Evolutionary conservation across 2,113 vertebrate species (phyloP).

Genomic region (Sturnus vulgaris): DNA sequence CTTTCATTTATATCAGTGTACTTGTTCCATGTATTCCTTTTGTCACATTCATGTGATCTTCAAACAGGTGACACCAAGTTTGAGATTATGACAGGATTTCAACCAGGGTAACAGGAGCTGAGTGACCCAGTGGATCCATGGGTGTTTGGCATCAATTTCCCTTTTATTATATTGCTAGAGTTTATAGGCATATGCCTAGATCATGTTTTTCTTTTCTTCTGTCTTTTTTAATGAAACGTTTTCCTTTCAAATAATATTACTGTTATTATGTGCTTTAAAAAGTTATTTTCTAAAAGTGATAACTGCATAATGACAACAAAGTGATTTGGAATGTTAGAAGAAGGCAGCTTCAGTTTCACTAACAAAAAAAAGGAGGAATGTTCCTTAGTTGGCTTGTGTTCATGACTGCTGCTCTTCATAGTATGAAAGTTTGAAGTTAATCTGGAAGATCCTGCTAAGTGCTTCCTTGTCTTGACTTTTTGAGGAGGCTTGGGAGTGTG

Average conservation of each 20-base stretch:
- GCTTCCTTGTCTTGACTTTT: background rate
- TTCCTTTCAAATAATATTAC: background rate
- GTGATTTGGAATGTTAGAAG: background rate
- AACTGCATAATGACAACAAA: background rate
- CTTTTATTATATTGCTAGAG: background rate
- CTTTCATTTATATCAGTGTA: background rate
- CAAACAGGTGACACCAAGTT: background rate
- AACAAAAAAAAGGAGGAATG: background rate
- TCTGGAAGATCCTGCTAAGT: background rate
- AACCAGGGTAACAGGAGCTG: background rate
- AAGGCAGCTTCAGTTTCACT: background rate
- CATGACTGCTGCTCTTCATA: background rate
- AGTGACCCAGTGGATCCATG: background rate
- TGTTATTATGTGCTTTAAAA: background rate
- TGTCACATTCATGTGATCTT: background rate
- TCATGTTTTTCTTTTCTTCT: background rate
- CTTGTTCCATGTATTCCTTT: background rate
- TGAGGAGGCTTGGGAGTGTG: rapidly evolving
- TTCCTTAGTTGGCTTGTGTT: background rate
- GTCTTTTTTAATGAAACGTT: background rate
- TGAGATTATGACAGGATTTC: background rate
- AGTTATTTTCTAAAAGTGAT: background rate
- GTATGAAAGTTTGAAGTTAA: background rate
- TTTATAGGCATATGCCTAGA: background rate
- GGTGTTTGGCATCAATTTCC: background rate